Conservation (phyloP, 2,113 vertebrate genomes). For the Cynopterus brachyotis region DNA sequence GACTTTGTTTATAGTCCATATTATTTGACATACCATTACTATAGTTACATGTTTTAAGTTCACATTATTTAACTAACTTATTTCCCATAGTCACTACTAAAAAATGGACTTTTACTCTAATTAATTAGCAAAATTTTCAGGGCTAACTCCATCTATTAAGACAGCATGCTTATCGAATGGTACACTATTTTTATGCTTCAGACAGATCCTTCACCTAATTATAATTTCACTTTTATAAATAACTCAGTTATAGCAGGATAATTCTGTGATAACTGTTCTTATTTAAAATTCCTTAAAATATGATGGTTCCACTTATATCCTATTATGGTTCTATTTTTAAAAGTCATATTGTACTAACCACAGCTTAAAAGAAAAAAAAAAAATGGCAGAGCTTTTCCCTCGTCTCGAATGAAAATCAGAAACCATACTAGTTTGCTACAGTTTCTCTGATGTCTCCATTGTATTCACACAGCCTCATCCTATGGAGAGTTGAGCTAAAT, state of each 20-base stretch:
- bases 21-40: background rate
- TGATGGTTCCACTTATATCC: background rate
- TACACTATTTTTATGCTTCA: background rate
- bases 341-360: background rate
- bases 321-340: background rate
- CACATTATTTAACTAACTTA: background rate
- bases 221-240: background rate
- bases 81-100: background rate
- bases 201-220: background rate
- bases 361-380: background rate
- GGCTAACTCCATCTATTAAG: background rate
- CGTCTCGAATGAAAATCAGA: conserved; percentile 22
- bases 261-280: background rate
- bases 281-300: background rate
- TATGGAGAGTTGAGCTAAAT: conserved; percentile 79
- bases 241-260: background rate
- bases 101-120: background rate
- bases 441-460: conserved; percentile 72
- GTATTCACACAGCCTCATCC: conserved; percentile 74
- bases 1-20: background rate
- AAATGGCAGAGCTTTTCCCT: background rate
- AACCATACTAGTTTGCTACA: conserved; percentile 49
- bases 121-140: background rate
- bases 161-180: background rate
- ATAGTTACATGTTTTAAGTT: background rate